These are phyloP conservation scores for Beris morrisii DNA, from an alignment of 2,888 invertebrate genomes.

Conservation along the genomic window DNA sequence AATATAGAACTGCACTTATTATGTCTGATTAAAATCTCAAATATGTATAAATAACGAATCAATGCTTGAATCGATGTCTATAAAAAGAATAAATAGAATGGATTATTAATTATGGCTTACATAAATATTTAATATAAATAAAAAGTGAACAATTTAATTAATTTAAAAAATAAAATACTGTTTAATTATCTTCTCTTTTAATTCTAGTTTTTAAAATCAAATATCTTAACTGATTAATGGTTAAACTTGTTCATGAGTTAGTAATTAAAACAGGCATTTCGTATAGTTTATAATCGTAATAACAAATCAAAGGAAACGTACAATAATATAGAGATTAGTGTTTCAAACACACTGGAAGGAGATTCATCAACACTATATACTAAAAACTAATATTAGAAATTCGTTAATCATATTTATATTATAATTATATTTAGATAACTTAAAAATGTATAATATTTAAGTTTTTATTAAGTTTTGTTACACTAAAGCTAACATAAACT, in stretches of 20 bases:
- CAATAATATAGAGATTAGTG: conserved; percentile 21
- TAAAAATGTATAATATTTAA: conserved; percentile 13
- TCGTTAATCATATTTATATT: conserved; percentile 26
- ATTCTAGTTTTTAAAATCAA: conserved; percentile 9
- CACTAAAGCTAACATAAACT: conserved; percentile 24
- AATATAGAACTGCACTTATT: conserved; percentile 5
- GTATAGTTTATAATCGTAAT: conserved; percentile 16
- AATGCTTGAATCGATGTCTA: background rate
- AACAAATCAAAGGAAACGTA: conserved; percentile 20
- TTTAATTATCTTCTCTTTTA: conserved; percentile 12
- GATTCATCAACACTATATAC: conserved; percentile 10
- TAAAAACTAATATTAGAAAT: conserved; percentile 26
- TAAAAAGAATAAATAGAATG: conserved; percentile 20
- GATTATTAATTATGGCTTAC: conserved; percentile 20
- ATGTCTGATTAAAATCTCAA: background rate
- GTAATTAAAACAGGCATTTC: conserved; percentile 6
- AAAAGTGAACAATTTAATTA: conserved; percentile 26
- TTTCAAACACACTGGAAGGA: conserved; percentile 32
- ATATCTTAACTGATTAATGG: conserved; percentile 14
- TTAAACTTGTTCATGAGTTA: too few species aligned
- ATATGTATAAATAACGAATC: conserved; percentile 16
- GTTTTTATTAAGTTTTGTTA: conserved; percentile 11
- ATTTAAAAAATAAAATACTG: conserved; percentile 32
- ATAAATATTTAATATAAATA: conserved; percentile 32
- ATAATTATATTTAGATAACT: conserved; percentile 16